Base-by-base conservation (phyloP, 2,888 invertebrate genomes). In the Escarpia spicata region DNA sequence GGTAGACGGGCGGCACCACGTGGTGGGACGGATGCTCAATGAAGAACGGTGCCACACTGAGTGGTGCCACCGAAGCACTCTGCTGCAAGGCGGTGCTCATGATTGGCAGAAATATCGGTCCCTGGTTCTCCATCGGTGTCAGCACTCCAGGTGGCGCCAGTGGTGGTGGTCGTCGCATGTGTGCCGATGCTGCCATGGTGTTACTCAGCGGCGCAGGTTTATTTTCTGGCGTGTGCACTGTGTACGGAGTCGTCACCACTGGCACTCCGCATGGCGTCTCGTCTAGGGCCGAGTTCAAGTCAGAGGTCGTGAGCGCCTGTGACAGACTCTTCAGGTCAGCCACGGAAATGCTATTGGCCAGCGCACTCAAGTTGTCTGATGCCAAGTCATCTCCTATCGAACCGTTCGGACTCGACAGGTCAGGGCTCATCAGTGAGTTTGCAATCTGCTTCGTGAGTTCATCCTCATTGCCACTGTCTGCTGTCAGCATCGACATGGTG, bases 391-490 rank as follows among this genome's bases (percentile, higher is more conserved):
- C 93, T 10, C 75, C 75, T 15, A 92, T 90, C 37, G 92, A 92
- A 10, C 92, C 93, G 60, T 43, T 91, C 12, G 93, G 93, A 91
- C 94, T 94, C 31, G 92, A 91, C 4, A 92, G 92, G 91, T 93
- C 92, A 90, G 92, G 93, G 44, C 93, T 90, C 44, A 94, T 92
- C 43, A 94, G 91, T 37, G 93, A 92, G 89, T 93, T 95, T 10
- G 95, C 94, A 19, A 95, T 95, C 92, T 95, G 94, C 92, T 95
- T 94, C 0, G 95, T 94, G 26, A 95, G 93, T 43, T 95, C 95
- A 93, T 95, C 95, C 37, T 95, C 94, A n/a, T 92, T 43, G 75
- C 94, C 94, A 52, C 94, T 94, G 26, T 94, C 93, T 10, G 93
- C 93, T 91, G 93, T 91, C 15, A 93, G 90, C 26, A 93, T 44